Base-by-base conservation (phyloP, 2,797 vertebrate genomes). In the Brachymystax lenok region DNA sequence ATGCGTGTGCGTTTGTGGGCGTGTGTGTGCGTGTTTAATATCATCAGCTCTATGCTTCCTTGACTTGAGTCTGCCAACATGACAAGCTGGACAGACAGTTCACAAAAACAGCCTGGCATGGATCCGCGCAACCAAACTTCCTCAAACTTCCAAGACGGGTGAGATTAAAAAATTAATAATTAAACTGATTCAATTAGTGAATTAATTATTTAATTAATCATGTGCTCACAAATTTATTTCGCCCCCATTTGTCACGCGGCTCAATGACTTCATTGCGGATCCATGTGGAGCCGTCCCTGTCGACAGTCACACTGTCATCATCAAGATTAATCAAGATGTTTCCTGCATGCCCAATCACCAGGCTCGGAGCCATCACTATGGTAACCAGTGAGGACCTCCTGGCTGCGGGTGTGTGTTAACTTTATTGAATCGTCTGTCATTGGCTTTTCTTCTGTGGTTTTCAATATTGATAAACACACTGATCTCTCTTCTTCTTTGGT, bases 311-410 rank as follows among this genome's bases (percentile, higher is more conserved):
- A 77, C 84, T 93, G 91, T 92, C 92, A 93, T 90, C 93, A 83
- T 88, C 80, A 84, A 91, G 90, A 95, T 94, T 94, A 96, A 96
- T 96, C 95, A 94, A 95, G 92, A 95, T 89, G 88, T 92, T 90
- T 90, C 88, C 83, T 91, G 90, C 89, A 91, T 93, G 86, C 79
- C 61, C 82, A 92, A 87, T 87, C 81, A 84, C 76, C 80, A 46
- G 40, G 40, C 40, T 82, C 35, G 0, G 66, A 83, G 83, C 71
- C 17, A 74, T 91, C 63, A 56, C 84, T 81, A 86, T 88, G 86
- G 89, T 77, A 87, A 91, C 88, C 77, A 74, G 74, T 16, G 1
- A 83, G 74, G 66, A 83, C 86, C 85, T 74, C 68, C 50, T 56
- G 56, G 70, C 74, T 27, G 69, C 6, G 17, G 40, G 40, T 50